These are phyloP conservation scores for Oriolus oriolus DNA, from an alignment of 2,113 vertebrate species.

Conservation along the genomic window DNA sequence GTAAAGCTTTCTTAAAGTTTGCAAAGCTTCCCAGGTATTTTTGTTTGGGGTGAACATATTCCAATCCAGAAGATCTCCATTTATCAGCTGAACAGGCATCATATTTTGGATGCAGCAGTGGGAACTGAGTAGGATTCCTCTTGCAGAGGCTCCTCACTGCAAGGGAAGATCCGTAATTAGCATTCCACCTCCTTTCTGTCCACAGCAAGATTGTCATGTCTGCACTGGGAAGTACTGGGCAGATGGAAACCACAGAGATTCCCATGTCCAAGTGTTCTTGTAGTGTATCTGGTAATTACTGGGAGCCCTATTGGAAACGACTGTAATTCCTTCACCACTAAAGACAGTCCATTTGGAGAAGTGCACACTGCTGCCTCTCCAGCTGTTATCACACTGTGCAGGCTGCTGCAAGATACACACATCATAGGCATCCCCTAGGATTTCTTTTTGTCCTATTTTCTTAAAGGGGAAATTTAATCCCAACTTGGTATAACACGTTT, in stretches of 20 bases:
- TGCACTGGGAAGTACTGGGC: neutral
- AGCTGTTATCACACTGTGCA: neutral
- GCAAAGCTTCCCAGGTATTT: neutral
- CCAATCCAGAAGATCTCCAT: neutral
- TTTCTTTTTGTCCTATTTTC: neutral
- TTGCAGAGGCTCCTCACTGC: neutral
- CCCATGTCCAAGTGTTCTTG: neutral
- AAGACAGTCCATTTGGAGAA: neutral
- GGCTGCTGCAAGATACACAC: neutral
- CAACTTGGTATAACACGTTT: neutral
- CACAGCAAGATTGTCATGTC: neutral
- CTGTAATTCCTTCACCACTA: neutral
- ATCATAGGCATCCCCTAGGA: neutral
- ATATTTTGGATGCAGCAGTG: neutral
- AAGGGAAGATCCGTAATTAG: neutral
- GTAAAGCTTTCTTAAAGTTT: neutral
- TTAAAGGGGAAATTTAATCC: neutral
- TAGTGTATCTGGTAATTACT: neutral
- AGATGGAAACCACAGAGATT: neutral
- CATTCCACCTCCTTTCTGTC: neutral
- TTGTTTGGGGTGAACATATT: neutral
- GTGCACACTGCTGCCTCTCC: neutral
- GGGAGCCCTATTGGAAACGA: neutral
- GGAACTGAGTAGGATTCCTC: rapidly evolving
- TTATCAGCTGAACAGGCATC: neutral